Evolutionary conservation across 2,888 invertebrate genomes (phyloP), one percentile per base, ranked within the genome.

Genomic region (Caenorhabditis imperialis): DNA sequence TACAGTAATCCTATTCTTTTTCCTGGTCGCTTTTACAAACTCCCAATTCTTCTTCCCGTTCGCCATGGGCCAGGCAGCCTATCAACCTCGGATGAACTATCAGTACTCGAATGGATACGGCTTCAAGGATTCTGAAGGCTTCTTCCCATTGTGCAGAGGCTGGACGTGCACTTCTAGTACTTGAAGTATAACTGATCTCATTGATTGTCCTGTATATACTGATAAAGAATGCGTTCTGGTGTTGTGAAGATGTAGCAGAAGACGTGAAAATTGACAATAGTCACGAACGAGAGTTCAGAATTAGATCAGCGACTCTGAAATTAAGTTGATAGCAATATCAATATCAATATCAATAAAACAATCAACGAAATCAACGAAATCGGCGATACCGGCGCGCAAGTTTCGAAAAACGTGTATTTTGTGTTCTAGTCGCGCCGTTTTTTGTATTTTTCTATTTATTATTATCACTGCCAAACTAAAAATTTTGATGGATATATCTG

Each of bases 41-140:
- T 27, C 53, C 35, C 70, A 70, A 55, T 70, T 70, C 37, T 61
- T 70, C 40, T 70, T 70, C 23, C 70, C 70, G 27, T 70, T 70
- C 25, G 70, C 47, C 5, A 70, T 61, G 54, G 70, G 65, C 30
- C 45, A 54, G 22, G 35, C 20, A 8, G 48, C 42, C 16, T 25
- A 16, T 14, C 27, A 25, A 3, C 20, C 22, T 2, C 42, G 48
- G 3, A 33, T 22, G 16, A 55, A 55, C 22, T 65, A 55, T 20
- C 48, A 48, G 23, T 47, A 55, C 20, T 38, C 38, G 5, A 60
- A 54, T 18, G 54, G 61, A 7, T 48, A 70, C 23, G 53, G 70
- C 12, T 40, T 73, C 37, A 73, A 73, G 44, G 44, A 37, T 54
- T 60, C 65, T 5, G 65, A 73, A 10, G 72, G 72, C 7, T 63